Conservation (phyloP, 2,113 vertebrate genomes). For the Tretioscincus oriximinensis region DNA sequence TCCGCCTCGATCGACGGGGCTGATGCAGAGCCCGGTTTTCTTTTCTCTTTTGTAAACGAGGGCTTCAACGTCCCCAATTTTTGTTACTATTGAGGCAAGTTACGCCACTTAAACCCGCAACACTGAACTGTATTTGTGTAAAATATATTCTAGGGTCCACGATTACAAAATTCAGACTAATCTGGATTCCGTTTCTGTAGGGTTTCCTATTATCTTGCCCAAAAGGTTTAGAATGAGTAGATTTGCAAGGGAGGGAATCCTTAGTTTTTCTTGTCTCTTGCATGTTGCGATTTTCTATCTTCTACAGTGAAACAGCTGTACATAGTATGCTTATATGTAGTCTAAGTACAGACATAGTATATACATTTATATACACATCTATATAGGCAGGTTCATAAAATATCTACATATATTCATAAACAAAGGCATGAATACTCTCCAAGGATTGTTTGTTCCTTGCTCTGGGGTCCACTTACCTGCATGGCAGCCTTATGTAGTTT, state of each 20-base stretch:
- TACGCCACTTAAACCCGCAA: neutral
- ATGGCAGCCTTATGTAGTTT: neutral
- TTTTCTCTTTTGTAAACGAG: too few species aligned
- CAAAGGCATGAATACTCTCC: too few species aligned
- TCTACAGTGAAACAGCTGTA: neutral
- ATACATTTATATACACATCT: neutral
- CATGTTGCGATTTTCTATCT: neutral
- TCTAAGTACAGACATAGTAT: too few species aligned
- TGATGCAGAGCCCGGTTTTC: too few species aligned
- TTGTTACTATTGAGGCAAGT: neutral
- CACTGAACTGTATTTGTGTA: neutral
- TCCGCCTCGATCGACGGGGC: neutral
- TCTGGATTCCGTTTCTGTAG: constrained; percentile 27
- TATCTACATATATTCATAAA: neutral
- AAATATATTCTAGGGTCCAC: neutral
- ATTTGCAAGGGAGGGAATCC: neutral
- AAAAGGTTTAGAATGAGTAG: neutral
- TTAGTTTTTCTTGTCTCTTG: neutral
- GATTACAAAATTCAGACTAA: neutral
- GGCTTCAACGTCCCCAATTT: neutral
- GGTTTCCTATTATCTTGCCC: constrained; percentile 19
- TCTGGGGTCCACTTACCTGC: neutral
- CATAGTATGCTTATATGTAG: too few species aligned
- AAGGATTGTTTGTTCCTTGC: too few species aligned
- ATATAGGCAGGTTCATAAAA: neutral